Base-by-base conservation (phyloP, 2,797 vertebrate species). In the Enteromius treurensis region DNA sequence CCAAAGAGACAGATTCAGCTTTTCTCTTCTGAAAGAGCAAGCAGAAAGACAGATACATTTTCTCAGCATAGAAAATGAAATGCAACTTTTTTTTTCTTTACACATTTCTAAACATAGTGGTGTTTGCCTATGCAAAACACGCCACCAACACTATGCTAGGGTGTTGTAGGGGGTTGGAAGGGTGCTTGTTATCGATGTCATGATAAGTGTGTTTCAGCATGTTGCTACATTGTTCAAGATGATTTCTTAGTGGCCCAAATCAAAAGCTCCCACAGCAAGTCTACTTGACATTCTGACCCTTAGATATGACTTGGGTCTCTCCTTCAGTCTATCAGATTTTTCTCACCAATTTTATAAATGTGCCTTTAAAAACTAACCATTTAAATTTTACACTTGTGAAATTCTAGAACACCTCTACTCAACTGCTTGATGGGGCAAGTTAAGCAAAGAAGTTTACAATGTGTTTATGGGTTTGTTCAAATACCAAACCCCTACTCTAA, bases 1-100 rank as follows among this genome's bases (percentile, higher is more conserved):
- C 93, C 90, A 95, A 75, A 67, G 94, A 94, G 77, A 96, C 95
- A 5, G 96, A 89, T 82, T 98, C 97, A 65, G 95, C 96, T 92
- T 99, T 99, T 86, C 97, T 96, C 92, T 99, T 99, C 97, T 98
- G 95, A 71, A 89, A 89, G 26, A 60, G 10, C 51, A 45, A 77
- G 42, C 34, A 60, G 23, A 83, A 68, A 69, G 13, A 77, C 13
- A 49, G 47, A 40, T 70, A 17, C 34, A 71, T 47, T 53, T 69
- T 34, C 13, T 60, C 21, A 3, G 17, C 26, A 64, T 19, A 26
- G 47, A 10, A 32, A 49, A 58, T 26, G 3, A 34, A 11, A 3
- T n/a, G 29, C 53, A 32, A 45, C 21, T 26, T 5, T 53, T 47
- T 14, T 14, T 47, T 47, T 4, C 3, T 47, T 5, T 6, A 5